Evolutionary conservation across 1,140 invertebrate species (phyloP).

Genomic region (Panagrolaimus sp.): DNA sequence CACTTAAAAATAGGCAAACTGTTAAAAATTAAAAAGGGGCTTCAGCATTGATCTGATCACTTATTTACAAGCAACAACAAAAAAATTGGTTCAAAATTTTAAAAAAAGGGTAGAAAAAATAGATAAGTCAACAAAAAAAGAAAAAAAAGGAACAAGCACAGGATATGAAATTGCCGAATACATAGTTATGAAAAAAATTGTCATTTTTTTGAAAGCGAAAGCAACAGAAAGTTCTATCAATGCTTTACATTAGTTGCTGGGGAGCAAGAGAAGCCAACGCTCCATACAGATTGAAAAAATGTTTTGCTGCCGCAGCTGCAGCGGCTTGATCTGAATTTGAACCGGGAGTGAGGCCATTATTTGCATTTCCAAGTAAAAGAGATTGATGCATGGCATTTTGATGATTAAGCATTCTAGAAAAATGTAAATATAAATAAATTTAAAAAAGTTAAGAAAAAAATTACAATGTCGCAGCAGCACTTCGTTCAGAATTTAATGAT

Average conservation of each 20-base stretch:
- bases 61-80: background rate
- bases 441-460: no score
- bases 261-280: background rate
- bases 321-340: background rate
- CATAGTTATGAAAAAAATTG: no score
- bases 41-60: background rate
- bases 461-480: background rate
- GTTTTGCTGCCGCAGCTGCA: background rate
- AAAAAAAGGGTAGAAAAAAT: background rate
- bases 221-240: no score
- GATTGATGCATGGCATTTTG: background rate
- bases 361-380: background rate
- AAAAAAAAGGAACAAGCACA: background rate
- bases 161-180: background rate
- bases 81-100: background rate
- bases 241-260: background rate
- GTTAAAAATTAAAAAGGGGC: background rate
- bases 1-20: background rate
- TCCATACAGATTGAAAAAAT: constrained; percentile 4
- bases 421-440: no score
- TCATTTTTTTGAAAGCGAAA: no score
- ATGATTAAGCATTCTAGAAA: constrained; percentile 3
- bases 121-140: background rate
- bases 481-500: background rate
- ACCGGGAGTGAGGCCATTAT: background rate